phyloP scores from a whole-genome alignment of 2,113 vertebrate species.

The Pyxicephalus adspersus region DNA sequence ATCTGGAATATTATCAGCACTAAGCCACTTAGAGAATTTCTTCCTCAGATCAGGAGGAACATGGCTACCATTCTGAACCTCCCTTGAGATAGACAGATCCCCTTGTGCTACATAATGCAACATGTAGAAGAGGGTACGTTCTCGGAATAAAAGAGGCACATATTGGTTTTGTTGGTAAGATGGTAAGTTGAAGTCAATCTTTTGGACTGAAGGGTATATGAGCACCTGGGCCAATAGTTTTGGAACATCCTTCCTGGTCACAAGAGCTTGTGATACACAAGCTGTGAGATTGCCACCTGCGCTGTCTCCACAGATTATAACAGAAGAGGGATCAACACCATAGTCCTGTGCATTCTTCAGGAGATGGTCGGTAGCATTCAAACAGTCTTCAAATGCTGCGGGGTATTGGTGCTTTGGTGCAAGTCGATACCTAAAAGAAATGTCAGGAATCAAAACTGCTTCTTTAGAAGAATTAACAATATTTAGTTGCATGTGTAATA shows the following conservation, averaged over 20 bases:
- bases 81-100: too few relatives aligned
- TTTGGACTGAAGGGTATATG: slow-evolving; percentile 79
- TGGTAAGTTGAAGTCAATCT: slow-evolving; percentile 79
- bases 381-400: slow-evolving; percentile 70
- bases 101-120: too few relatives aligned
- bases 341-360: slow-evolving; percentile 71
- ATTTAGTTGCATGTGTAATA: too few relatives aligned
- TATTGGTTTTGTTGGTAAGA: slow-evolving; percentile 79
- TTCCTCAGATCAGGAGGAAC: slow-evolving; percentile 35
- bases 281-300: slow-evolving; percentile 78
- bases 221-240: slow-evolving; percentile 81
- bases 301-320: slow-evolving; percentile 80
- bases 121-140: too few relatives aligned
- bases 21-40: slow-evolving; percentile 74
- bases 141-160: slow-evolving; percentile 2
- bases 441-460: neutral
- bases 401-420: slow-evolving; percentile 78
- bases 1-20: slow-evolving; percentile 71
- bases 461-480: too few relatives aligned
- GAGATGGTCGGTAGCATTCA: slow-evolving; percentile 75
- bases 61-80: too few relatives aligned
- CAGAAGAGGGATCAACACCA: slow-evolving; percentile 70
- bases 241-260: slow-evolving; percentile 67
- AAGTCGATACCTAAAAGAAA: slow-evolving; percentile 73
- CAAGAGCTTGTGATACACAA: slow-evolving; percentile 73